These are phyloP conservation scores for Muricea muricata DNA, from an alignment of 92 coral and sea anemone species.

Conservation along the genomic window DNA sequence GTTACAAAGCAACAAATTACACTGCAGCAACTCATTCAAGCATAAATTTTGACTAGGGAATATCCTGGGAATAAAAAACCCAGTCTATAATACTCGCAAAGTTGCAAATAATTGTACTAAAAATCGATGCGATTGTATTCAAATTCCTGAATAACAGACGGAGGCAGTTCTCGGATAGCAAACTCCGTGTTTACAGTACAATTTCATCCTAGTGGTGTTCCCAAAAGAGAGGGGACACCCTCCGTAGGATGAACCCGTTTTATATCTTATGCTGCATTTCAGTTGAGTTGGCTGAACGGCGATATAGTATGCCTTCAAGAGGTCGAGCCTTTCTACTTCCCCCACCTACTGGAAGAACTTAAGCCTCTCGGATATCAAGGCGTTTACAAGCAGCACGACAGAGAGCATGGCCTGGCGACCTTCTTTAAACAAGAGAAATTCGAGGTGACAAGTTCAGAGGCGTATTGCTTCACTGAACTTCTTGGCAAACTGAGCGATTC, in stretches of 20 bases:
- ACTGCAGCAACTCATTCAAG: too few relatives aligned
- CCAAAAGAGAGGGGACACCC: not conserved
- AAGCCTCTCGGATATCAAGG: constrained; percentile 64
- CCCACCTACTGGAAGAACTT: constrained; percentile 60
- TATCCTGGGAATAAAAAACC: too few relatives aligned
- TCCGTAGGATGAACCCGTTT: not conserved
- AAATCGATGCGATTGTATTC: too few relatives aligned
- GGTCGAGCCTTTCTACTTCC: constrained; percentile 60
- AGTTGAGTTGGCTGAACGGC: constrained; percentile 44
- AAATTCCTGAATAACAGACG: too few relatives aligned
- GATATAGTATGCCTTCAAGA: constrained; percentile 50
- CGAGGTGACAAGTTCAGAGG: constrained; percentile 9
- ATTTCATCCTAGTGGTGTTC: not conserved
- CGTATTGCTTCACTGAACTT: not conserved
- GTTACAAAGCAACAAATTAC: too few relatives aligned
- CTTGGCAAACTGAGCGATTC: not conserved
- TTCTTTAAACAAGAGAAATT: constrained; percentile 65
- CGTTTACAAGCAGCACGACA: constrained; percentile 35
- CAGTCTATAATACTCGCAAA: too few relatives aligned
- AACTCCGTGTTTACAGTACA: not conserved
- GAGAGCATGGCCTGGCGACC: constrained; percentile 63
- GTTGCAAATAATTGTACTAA: too few relatives aligned
- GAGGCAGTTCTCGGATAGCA: not conserved
- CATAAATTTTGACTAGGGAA: too few relatives aligned
- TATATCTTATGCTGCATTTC: not conserved